Evolutionary conservation across 2,113 vertebrate species (phyloP), one percentile per base, ranked within the genome.

Genomic region (Brachirus orientalis): DNA sequence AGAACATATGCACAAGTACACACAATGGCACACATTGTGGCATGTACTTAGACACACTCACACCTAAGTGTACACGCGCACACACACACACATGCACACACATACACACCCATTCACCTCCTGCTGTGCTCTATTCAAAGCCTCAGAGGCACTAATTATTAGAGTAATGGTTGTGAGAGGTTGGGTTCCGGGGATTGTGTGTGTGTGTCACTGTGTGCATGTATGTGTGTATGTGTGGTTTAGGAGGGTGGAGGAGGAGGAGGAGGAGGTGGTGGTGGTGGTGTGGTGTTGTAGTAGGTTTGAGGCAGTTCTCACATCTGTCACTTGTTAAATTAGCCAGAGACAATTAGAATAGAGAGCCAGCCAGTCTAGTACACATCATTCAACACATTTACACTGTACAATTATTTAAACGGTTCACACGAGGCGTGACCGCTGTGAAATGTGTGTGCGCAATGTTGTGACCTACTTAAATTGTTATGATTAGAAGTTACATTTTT

Each of bases 91-190:
- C 70, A 43, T 19, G 65, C 71, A 40, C 80, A 63, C 66, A 28
- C 66, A 65, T 74, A 77, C 75, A 54, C 72, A 71, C 77, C 46
- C 79, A 65, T 69, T 75, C 62, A 71, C 64, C 80, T 87, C 89
- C 89, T 75, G 47, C 80, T 79, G 90, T 5, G 88, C 80, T 78
- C 81, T 75, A 91, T 92, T 92, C 89, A 92, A 89, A 87, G 86
- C 91, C 91, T 88, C 79, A 87, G 92, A 93, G 91, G 89, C 87
- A 89, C 89, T 94, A 93, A 93, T 94, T 93, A 93, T 87, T 90
- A 88, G 88, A 91, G 88, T 93, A 93, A 93, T 93, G 87, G 86
- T 86, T 88, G 86, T 83, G 75, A 84, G 82, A 79, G 86, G 84
- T 67, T 70, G 82, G 78, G 83, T 86, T 87, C 77, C 68, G 65